Base-by-base conservation (phyloP, 30 jellyfish, hydroid and myxozoan species). In the Chrysaora quinquecirrha region DNA sequence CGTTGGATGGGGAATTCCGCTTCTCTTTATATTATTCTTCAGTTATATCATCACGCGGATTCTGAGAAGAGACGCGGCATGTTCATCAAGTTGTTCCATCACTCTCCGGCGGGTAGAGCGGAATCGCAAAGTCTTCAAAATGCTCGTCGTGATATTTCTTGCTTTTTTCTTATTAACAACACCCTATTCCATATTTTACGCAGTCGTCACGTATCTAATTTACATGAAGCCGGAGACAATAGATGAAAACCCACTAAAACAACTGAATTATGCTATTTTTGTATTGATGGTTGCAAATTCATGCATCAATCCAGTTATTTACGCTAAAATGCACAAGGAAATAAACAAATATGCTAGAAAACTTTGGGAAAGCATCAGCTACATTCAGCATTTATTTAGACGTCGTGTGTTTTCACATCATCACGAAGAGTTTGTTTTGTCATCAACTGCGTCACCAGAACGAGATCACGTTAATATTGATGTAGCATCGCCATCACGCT, bases 1-100 rank as follows among this genome's bases (percentile, higher is more conserved):
- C 30, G 20, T 43, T 16, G 89, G 89, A 60, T 78, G 89, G 89
- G 89, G 89, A 24, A 31, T 78, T 21, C 89, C 89, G 7, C 58
- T 78, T 7, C 7, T 50, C 11, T 52, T 78, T 19, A 64, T 78
- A 3, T 12, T 47, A 1, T 20, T 46, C 38, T 62, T 78, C 81
- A 60, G 79, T 64, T 63, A 18, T 48, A 18, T 64, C 52, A 48
- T 78, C 29, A 35, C 69, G 61, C 80, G 62, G 6, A 34, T 24
- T 16, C 89, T 78, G 7, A 35, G 33, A 1, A n/a, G 63, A 6
- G 72, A 62, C 27, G 34, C 69, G 31, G 61, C 34, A n/a, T 35
- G 32, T 16, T 35, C 75, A 43, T 31, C 64, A 20, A 38, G 50
- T 47, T 25, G 50, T 1, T 48, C 52, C 62, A 47, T 78, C 16